phyloP scores from a whole-genome alignment of 2,888 invertebrate species.

The Nasonovia ribisnigri region DNA sequence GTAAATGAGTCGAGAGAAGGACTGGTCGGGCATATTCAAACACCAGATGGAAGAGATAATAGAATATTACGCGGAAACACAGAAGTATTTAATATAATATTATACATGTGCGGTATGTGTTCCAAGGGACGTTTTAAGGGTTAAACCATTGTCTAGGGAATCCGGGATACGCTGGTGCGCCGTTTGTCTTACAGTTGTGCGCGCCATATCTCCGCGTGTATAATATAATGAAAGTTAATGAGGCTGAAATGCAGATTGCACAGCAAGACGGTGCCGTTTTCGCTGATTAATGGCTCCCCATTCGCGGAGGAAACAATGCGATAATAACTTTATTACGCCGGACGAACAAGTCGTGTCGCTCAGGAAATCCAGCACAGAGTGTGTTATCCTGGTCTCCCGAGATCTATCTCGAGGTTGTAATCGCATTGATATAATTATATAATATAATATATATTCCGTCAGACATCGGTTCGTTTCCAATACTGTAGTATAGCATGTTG shows the following conservation, averaged over 20 bases:
- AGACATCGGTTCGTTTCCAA: constrained; percentile 31
- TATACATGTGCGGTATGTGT: constrained; percentile 54
- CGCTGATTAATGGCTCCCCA: constrained; percentile 62
- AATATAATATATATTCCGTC: not conserved
- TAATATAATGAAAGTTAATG: constrained; percentile 65
- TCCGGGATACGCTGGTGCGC: constrained; percentile 37
- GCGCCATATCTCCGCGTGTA: constrained; percentile 54
- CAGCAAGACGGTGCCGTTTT: constrained; percentile 64
- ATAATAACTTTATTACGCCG: constrained; percentile 63
- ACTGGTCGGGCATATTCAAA: constrained; percentile 65
- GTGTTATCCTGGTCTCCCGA: constrained; percentile 50
- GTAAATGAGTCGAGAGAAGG: constrained; percentile 62
- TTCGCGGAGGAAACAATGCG: constrained; percentile 58
- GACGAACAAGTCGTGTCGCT: constrained; percentile 55
- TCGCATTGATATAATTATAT: constrained; percentile 31
- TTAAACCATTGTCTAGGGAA: constrained; percentile 64
- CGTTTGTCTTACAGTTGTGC: constrained; percentile 59
- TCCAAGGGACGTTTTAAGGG: constrained; percentile 62
- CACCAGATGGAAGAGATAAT: constrained; percentile 65
- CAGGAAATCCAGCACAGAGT: constrained; percentile 49
- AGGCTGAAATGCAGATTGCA: constrained; percentile 65
- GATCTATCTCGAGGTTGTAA: constrained; percentile 14
- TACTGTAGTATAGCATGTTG: constrained; percentile 14
- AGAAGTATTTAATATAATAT: constrained; percentile 61
- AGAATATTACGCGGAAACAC: constrained; percentile 63